Evolutionary conservation across 2,888 invertebrate species (phyloP).

Genomic region (Temnothorax unifasciatus): DNA sequence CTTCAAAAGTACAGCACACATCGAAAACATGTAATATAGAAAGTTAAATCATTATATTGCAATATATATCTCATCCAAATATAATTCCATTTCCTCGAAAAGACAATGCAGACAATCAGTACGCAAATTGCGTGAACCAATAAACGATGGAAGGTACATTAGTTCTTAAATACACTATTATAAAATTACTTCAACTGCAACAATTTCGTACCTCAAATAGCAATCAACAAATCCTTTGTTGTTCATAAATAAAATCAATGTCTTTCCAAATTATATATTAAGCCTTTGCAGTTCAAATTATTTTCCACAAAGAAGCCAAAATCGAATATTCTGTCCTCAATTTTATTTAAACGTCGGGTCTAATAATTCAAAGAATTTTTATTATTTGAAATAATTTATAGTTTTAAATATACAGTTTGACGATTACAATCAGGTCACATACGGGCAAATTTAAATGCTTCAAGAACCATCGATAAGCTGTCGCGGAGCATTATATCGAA

Average conservation of each 20-base stretch:
- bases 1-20: neutral
- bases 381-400: neutral
- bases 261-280: neutral
- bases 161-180: neutral
- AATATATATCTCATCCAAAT: conserved; percentile 16
- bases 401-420: neutral
- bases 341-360: neutral
- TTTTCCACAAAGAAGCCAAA: neutral
- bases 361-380: neutral
- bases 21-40: neutral
- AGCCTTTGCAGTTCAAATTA: neutral
- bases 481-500: neutral
- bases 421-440: neutral
- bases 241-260: neutral
- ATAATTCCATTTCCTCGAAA: conserved; percentile 16
- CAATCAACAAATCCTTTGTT: neutral
- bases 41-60: conserved; percentile 4
- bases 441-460: neutral
- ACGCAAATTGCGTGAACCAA: neutral
- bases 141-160: conserved; percentile 1
- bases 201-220: neutral
- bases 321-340: neutral
- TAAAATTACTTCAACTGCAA: conserved; percentile 10
- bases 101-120: neutral
- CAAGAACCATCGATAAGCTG: neutral